phyloP scores from a whole-genome alignment of 2,113 vertebrate genomes.

The Jacana jacana region DNA sequence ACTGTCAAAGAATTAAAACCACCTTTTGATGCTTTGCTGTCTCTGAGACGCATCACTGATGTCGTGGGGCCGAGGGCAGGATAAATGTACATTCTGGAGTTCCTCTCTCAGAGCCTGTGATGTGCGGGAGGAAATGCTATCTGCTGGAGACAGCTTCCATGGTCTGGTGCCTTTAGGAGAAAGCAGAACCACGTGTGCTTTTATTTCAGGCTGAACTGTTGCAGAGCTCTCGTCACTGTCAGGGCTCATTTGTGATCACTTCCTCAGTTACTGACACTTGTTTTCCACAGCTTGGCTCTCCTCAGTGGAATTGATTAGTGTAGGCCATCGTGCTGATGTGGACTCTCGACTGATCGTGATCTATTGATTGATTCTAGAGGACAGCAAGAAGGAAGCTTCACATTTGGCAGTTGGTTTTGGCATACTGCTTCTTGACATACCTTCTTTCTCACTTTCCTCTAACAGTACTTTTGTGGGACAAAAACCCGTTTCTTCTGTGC shows the following conservation, averaged over 20 bases:
- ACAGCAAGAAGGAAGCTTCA: background rate
- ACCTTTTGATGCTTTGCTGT: background rate
- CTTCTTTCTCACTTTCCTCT: background rate
- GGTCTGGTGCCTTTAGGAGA: background rate
- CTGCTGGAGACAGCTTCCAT: background rate
- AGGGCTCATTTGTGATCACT: background rate
- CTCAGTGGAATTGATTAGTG: background rate
- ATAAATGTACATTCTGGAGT: background rate
- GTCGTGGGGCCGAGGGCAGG: background rate
- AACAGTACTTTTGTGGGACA: background rate
- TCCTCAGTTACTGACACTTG: background rate
- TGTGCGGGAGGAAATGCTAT: background rate
- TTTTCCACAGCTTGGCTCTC: background rate
- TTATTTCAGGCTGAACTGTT: background rate
- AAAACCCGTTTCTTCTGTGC: background rate
- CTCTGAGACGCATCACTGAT: background rate
- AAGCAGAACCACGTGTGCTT: background rate
- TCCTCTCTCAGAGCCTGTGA: background rate
- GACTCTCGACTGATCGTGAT: background rate
- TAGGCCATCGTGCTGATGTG: background rate
- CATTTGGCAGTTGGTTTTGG: background rate
- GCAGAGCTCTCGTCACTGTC: background rate
- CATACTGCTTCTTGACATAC: background rate
- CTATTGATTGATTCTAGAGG: background rate
- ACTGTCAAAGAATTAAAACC: background rate